Base-by-base conservation (phyloP, 2,797 vertebrate species). In the Taeniopygia guttata region DNA sequence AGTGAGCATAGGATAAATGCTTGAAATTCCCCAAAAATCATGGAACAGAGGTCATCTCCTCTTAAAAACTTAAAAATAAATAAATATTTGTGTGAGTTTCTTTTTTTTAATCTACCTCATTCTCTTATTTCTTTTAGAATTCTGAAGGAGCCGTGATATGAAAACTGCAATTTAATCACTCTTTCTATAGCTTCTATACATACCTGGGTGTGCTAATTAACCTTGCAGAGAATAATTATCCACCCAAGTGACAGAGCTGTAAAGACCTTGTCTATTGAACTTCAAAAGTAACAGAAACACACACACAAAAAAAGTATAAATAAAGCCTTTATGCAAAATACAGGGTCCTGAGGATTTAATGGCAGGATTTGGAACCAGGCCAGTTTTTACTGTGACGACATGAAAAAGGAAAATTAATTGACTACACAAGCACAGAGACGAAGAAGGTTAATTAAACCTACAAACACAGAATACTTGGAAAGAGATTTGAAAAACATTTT, bases 381-480 rank as follows among this genome's bases (percentile, higher is more conserved):
- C 94, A 94, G 51, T 26, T 93, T 86, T 87, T 11, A 78, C 52
- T 72, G 72, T 34, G 78, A 90, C 0, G 3, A 78, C 60, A 58
- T 36, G 45, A 80, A 91, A 93, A 91, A 49, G 29, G 69, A 87
- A 58, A 95, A 93, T 86, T 76, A 93, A 83, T 56, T 85, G 88
- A 85, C 91, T 91, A 77, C 30, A 89, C 66, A 58, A 93, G 42
- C 54, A 81, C 19, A 43, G 26, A 94, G 64, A 94, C 94, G 88
- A 94, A 77, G 77, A 56, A 90, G 46, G 84, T 90, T 96, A 96
- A 95, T 97, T 97, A 96, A 92, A 90, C 80, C 85, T 64, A 91
- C 32, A 91, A 91, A 93, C n/a, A 58, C 2, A 10, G 63, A 88
- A 84, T 69, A 72, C 48, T 64, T 93, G 63, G 77, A 90, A 91